phyloP scores from a whole-genome alignment of 37 sponge, comb jelly and placozoan genomes.

The Agelas oroides region DNA sequence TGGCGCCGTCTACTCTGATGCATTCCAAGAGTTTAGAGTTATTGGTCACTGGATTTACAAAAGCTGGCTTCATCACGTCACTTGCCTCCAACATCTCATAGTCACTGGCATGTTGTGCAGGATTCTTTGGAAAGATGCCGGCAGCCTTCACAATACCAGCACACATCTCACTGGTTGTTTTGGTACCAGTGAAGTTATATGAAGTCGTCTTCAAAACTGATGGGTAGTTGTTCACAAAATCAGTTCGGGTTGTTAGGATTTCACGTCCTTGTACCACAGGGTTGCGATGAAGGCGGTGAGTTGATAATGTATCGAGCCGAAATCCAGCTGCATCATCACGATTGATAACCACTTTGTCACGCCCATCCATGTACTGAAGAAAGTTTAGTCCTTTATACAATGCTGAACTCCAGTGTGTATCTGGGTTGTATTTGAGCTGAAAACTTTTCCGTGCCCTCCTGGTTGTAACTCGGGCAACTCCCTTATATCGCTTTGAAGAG shows the following conservation, averaged over 20 bases:
- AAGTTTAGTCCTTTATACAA: slow-evolving; percentile 20
- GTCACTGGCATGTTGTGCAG: slow-evolving; percentile 40
- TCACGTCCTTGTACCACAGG: slow-evolving; percentile 36
- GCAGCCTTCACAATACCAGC: slow-evolving; percentile 38
- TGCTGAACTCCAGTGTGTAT: slow-evolving; percentile 37
- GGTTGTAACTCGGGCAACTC: slow-evolving; percentile 33
- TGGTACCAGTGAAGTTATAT: slow-evolving; percentile 34
- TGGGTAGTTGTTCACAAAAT: slow-evolving; percentile 37
- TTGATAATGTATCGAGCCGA: slow-evolving; percentile 23
- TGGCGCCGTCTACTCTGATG: slow-evolving; percentile 43
- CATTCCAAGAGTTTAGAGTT: slow-evolving; percentile 26
- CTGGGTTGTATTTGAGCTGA: slow-evolving; percentile 29
- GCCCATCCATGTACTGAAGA: slow-evolving; percentile 44
- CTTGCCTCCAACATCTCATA: background rate
- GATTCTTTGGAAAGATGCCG: slow-evolving; percentile 27
- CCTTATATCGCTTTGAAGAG: slow-evolving; percentile 25
- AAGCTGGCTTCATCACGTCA: background rate
- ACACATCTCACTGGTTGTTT: slow-evolving; percentile 40
- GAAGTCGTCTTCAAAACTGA: slow-evolving; percentile 29
- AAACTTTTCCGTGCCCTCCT: slow-evolving; percentile 38
- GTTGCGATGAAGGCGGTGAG: slow-evolving; percentile 32
- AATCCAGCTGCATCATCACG: slow-evolving; percentile 43
- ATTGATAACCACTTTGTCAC: slow-evolving; percentile 23
- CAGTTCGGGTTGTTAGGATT: slow-evolving; percentile 24
- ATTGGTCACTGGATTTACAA: background rate